Percentiles rank a stretch among this genome's conserved stretches.
phyloP scores from a whole-genome alignment of 2,888 invertebrate genomes.

The Cyclophora punctaria region DNA sequence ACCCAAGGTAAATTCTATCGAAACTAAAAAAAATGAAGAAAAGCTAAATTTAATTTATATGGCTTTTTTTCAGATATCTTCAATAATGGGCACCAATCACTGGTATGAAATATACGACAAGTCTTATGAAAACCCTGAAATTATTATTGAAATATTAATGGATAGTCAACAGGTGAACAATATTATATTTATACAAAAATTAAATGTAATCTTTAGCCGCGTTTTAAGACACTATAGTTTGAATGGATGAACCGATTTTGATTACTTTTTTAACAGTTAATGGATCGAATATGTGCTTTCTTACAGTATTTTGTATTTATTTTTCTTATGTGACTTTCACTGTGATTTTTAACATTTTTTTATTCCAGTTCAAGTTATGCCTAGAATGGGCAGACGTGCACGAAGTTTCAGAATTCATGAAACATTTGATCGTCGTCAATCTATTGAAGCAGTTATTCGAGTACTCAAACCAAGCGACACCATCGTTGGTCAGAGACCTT shows the following conservation, averaged over 20 bases:
- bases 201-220: too few species aligned
- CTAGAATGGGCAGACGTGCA: conserved; percentile 82
- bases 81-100: conserved; percentile 69
- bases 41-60: too few species aligned
- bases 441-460: conserved; percentile 75
- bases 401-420: conserved; percentile 71
- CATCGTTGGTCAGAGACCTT: conserved; percentile 65
- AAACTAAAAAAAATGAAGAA: too few species aligned
- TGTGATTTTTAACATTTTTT: background rate
- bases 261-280: too few species aligned
- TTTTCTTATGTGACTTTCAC: background rate
- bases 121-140: conserved; percentile 70
- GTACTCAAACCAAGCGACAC: conserved; percentile 61
- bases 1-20: background rate
- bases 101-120: conserved; percentile 77
- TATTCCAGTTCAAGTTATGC: conserved; percentile 77
- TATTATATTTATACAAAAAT: too few species aligned
- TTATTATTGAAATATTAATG: conserved; percentile 70
- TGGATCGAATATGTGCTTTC: too few species aligned
- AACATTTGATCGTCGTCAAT: conserved; percentile 69
- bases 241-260: too few species aligned
- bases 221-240: too few species aligned
- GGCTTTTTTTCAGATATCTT: conserved; percentile 61
- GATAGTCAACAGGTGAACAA: conserved; percentile 66
- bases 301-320: background rate